Base-by-base conservation (phyloP, 2,113 vertebrate genomes). In the Notarius lentiginosus region DNA sequence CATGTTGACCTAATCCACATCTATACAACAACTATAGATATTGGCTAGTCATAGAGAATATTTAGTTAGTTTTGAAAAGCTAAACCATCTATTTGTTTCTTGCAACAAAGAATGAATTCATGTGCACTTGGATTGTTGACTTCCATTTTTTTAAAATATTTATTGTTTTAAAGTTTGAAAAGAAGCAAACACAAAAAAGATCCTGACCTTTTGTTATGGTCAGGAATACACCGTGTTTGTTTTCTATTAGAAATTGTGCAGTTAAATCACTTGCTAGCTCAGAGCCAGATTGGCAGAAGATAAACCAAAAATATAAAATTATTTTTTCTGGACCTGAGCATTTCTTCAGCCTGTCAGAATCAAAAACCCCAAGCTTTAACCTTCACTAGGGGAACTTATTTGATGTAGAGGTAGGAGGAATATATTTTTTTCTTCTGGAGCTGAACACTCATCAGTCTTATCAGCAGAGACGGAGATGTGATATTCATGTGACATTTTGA, bases 211-310 rank as follows among this genome's bases (percentile, higher is more conserved):
- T 47, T 47, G 9, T 8, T 49, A n/a, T 15, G 58, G 11, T 61
- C 56, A 47, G n/a, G 79, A 85, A 84, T 79, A 18, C 72, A 65
- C 22, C 47, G 27, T 85, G 88, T 90, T 91, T 90, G 76, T 85
- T 90, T 90, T 89, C 73, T 61, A 86, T 89, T 83, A 82, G 79
- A 79, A 72, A 56, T 72, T 88, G 65, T 85, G 83, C 84, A 85
- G 88, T 90, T 88, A 61, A 80, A 89, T 90, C 83, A 84, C 70
- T 88, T 70, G 73, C 80, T 88, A 85, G 75, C 85, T 77, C 77
- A 68, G 56, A 88, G 81, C 76, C 27, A 86, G 53, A 85, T 79
- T 65, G 34, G n/a, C 34, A 79, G 79, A 4, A 66, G 55, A 73
- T 27, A 75, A 85, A 83, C 82, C 84, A 81, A 82, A n/a, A 90